Base-by-base conservation (phyloP, 2,113 vertebrate genomes). In the Turdus rufiventris region DNA sequence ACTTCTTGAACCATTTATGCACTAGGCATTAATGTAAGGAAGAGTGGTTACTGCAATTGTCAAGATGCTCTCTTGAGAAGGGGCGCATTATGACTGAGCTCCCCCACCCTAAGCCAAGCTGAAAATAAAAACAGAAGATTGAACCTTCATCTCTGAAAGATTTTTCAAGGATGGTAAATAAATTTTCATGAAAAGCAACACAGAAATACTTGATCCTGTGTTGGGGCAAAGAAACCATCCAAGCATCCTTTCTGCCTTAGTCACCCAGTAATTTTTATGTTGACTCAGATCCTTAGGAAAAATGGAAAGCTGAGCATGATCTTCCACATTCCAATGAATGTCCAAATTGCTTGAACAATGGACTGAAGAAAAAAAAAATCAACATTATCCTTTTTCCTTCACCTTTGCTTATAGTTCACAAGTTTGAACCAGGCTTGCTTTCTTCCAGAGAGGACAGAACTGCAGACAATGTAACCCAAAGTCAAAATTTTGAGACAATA, bases 61-160 rank as follows among this genome's bases (percentile, higher is more conserved):
- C 28, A 42, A 38, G 43, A 28, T 6, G 42, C 7, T 48, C n/a
- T 70, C 47, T 33, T 62, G 45, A 65, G n/a, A 53, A 10, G 40
- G 12, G 4, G 7, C 0, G 0, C 25, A 54, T 33, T 33, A 20
- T 3, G 33, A 66, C 3, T 31, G 18, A 72, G 24, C 11, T 86
- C 12, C 21, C 31, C 10, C 17, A 79, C 5, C 12, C 34, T 26
- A 72, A 83, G 40, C 3, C 14, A 85, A 83, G 56, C 29, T 9
- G 18, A 72, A n/a, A 79, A 60, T 48, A 47, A 72, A 75, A 72
- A 28, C 18, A 47, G 66, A 79, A 78, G 33, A 82, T 0, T 29
- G 34, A 94, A 63, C 8, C 7, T 62, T 81, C 1, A 2, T 18
- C n/a, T 56, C 48, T 33, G 33, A 80, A 76, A 23, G 24, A 48